phyloP scores from a whole-genome alignment of 2,113 vertebrate genomes.

The Cephalopholis sonnerati region DNA sequence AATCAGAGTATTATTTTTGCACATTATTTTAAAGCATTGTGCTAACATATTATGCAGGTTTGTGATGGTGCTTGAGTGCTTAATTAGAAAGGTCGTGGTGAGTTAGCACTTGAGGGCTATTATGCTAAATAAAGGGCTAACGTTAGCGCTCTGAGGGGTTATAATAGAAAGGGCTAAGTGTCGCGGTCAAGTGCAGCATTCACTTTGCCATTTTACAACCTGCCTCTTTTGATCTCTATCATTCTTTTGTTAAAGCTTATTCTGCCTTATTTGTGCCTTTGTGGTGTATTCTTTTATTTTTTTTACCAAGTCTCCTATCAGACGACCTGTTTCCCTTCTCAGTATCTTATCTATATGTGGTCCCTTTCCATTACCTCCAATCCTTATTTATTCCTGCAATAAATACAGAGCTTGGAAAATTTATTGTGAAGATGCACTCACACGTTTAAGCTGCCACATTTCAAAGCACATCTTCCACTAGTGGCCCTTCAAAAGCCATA shows the following conservation, averaged over 20 bases:
- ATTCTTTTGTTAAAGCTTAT: not conserved
- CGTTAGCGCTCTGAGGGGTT: conserved; percentile 53
- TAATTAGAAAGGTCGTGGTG: conserved; percentile 64
- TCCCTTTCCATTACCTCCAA: not conserved
- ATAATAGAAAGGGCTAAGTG: conserved; percentile 58
- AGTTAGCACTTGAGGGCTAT: conserved; percentile 58
- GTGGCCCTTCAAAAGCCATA: not conserved
- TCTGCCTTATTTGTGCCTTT: not conserved
- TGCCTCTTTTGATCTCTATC: conserved; percentile 35
- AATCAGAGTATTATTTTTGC: conserved; percentile 34
- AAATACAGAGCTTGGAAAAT: not conserved
- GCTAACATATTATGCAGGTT: conserved; percentile 33
- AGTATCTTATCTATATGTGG: not conserved
- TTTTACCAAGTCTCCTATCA: not conserved
- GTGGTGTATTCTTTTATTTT: not conserved
- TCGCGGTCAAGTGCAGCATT: conserved; percentile 59
- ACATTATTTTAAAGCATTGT: conserved; percentile 37
- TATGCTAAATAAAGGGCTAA: conserved; percentile 70
- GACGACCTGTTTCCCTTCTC: not conserved
- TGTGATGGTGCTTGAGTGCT: conserved; percentile 40
- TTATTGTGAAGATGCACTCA: not conserved
- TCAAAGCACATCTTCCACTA: not conserved
- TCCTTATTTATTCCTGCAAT: conserved; percentile 1
- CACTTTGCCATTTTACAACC: conserved; percentile 35
- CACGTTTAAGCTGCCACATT: not conserved